These are phyloP conservation scores for Epicampocera succincta DNA, from an alignment of 2,888 invertebrate genomes.

Conservation along the genomic window DNA sequence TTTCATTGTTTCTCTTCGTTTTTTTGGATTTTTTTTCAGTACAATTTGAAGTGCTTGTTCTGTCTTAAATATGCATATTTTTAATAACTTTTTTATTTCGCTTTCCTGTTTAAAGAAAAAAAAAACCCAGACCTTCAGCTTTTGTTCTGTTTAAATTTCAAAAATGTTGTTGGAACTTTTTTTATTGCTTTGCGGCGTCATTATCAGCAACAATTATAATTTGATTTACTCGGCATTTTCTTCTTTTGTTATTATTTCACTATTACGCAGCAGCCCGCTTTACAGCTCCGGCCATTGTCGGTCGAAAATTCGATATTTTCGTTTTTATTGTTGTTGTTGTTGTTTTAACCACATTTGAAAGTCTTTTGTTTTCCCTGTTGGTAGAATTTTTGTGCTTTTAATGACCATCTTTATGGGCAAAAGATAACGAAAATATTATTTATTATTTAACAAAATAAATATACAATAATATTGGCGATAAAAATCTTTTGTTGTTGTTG, in stretches of 20 bases:
- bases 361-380: conserved; percentile 51
- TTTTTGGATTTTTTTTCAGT: not conserved
- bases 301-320: conserved; percentile 34
- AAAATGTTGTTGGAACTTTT: conserved; percentile 9
- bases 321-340: conserved; percentile 2
- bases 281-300: conserved; percentile 5
- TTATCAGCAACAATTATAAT: conserved; percentile 71
- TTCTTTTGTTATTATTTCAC: conserved; percentile 30
- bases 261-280: conserved; percentile 31
- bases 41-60: conserved; percentile 28
- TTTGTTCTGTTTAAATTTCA: conserved; percentile 38
- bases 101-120: conserved; percentile 10
- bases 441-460: conserved; percentile 52
- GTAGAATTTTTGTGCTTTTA: conserved; percentile 53
- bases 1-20: conserved; percentile 33
- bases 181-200: conserved; percentile 68
- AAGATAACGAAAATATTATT: conserved; percentile 61
- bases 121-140: conserved; percentile 24
- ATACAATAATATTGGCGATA: conserved; percentile 40
- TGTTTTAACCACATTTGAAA: conserved; percentile 50
- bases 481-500: conserved; percentile 8
- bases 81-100: conserved; percentile 32
- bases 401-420: conserved; percentile 56
- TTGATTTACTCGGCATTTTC: conserved; percentile 67
- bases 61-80: conserved; percentile 30